These are phyloP conservation scores for Aplidium turbinatum DNA, from an alignment of 23 tunicate species.

Conservation along the genomic window DNA sequence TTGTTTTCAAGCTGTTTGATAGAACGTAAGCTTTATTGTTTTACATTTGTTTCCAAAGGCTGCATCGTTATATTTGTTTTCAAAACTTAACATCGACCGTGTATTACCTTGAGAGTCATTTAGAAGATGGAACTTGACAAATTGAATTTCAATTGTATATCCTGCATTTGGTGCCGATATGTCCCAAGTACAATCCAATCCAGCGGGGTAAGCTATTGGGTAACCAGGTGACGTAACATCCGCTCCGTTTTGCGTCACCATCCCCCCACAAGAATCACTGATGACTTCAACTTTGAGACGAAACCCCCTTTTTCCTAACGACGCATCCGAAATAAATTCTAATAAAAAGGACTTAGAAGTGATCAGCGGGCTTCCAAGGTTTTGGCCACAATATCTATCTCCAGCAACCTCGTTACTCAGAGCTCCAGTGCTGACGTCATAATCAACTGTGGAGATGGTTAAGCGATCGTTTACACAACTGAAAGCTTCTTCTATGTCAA, in stretches of 20 bases:
- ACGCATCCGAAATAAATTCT: conserved; percentile 43
- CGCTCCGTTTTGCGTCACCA: conserved; percentile 41
- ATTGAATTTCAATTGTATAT: conserved; percentile 45
- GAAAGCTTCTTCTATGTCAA: conserved; percentile 23
- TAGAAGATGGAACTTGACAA: conserved; percentile 41
- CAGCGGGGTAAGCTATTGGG: conserved; percentile 40
- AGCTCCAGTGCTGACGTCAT: not conserved
- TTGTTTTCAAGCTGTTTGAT: too few species aligned
- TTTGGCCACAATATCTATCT: conserved; percentile 33
- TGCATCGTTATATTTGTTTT: too few species aligned
- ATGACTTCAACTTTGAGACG: conserved; percentile 17
- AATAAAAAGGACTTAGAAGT: conserved; percentile 42
- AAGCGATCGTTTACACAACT: conserved; percentile 22
- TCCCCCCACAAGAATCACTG: conserved; percentile 60
- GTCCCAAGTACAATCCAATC: conserved; percentile 61
- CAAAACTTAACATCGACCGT: too few species aligned
- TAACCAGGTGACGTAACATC: conserved; percentile 42
- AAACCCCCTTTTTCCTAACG: conserved; percentile 44
- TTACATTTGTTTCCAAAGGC: too few species aligned
- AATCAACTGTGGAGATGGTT: not conserved
- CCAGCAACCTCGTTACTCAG: not conserved
- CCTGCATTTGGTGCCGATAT: conserved; percentile 43
- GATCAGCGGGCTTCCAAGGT: conserved; percentile 1
- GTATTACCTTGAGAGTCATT: too few species aligned
- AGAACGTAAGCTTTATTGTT: too few species aligned